Percentiles rank a stretch among this genome's conserved stretches.
phyloP scores from a whole-genome alignment of 2,797 vertebrate genomes.

The Xiphorhynchus erythropygius region DNA sequence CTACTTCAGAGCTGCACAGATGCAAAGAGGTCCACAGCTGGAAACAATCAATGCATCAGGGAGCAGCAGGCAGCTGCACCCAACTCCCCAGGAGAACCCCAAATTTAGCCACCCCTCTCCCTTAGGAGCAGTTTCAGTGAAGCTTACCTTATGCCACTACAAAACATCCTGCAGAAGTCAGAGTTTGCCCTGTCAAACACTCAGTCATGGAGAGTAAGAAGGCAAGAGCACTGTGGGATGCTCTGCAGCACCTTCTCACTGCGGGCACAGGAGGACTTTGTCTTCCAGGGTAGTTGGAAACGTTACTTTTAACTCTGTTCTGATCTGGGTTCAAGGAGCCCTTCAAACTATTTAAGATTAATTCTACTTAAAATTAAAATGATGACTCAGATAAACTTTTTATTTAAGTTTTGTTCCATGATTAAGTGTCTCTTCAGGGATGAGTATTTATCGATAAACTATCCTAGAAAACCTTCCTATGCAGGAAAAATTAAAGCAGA shows the following conservation, averaged over 20 bases:
- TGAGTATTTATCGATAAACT: neutral
- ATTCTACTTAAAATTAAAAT: neutral
- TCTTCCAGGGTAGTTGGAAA: neutral
- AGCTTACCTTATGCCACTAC: neutral
- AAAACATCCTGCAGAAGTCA: neutral
- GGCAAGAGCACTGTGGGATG: accelerated
- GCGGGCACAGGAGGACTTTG: neutral
- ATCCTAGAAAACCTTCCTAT: neutral
- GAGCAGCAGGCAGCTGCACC: neutral
- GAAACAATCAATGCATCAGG: neutral
- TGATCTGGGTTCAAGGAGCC: neutral
- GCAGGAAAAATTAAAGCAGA: neutral
- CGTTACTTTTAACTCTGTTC: neutral
- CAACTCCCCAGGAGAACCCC: neutral
- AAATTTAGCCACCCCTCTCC: neutral
- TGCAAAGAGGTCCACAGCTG: neutral
- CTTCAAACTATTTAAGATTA: neutral
- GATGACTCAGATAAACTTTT: neutral
- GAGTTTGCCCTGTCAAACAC: neutral
- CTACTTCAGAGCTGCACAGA: neutral
- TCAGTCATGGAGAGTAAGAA: accelerated
- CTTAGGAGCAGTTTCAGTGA: neutral
- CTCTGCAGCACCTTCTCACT: neutral
- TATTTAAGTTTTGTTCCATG: neutral
- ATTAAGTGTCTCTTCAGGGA: neutral